phyloP scores from a whole-genome alignment of 1,140 invertebrate genomes.

The Drosophila punjabiensis region DNA sequence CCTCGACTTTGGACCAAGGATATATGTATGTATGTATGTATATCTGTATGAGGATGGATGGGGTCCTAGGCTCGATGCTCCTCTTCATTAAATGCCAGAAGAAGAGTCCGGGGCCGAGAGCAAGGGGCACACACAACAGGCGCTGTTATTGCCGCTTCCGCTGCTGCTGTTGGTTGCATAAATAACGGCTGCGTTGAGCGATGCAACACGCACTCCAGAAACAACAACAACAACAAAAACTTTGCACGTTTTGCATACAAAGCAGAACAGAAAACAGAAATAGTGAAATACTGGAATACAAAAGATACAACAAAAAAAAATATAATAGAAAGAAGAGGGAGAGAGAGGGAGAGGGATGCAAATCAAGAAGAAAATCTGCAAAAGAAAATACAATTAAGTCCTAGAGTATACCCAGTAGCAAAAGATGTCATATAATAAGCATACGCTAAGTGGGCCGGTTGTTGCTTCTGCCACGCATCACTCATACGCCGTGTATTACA shows the following conservation, averaged over 20 bases:
- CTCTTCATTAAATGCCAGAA: conserved; percentile 77
- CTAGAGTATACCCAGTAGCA: conserved; percentile 1
- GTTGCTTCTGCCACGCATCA: background rate
- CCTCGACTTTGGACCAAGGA: conserved; percentile 61
- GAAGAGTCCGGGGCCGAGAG: no score
- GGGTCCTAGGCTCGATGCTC: conserved; percentile 12
- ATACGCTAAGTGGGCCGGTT: background rate
- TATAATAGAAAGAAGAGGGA: background rate
- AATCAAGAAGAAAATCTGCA: conserved; percentile 14
- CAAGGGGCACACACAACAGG: conserved; percentile 32
- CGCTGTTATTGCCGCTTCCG: conserved; percentile 33
- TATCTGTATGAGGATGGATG: background rate
- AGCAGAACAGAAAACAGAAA: conserved; percentile 53
- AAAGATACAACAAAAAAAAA: background rate
- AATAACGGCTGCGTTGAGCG: conserved; percentile 64
- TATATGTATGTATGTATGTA: background rate
- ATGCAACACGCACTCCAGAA: conserved; percentile 57
- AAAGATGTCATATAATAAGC: no score
- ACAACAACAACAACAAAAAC: conserved; percentile 51
- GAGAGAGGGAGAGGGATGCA: background rate
- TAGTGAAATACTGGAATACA: conserved; percentile 4
- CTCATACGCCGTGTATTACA: background rate
- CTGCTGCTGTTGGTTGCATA: conserved; percentile 56
- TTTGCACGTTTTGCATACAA: conserved; percentile 75
- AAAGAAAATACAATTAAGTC: conserved; percentile 4